Evolutionary conservation across 2,113 vertebrate genomes (phyloP), one percentile per base, ranked within the genome.

Genomic region (Xenopus laevis): DNA sequence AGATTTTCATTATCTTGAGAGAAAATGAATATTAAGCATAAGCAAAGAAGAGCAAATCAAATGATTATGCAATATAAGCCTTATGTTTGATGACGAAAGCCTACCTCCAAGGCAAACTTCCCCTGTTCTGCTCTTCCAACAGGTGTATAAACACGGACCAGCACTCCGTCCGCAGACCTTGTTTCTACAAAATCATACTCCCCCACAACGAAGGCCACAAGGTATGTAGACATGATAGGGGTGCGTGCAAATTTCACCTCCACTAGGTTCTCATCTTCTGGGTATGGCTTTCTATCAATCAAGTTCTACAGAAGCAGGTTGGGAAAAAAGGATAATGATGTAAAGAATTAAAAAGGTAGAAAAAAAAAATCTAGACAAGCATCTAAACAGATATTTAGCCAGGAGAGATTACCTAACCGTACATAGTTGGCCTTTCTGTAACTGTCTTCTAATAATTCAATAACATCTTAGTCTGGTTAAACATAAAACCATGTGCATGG

Each of bases 101-200:
- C 90, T 89, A 98, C 97, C 96, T 98, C 97, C 86, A 98, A 89
- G 2, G 97, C 96, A 90, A 98, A 98, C 81, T 92, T 97, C 78
- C 97, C 97, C 87, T 99, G 97, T 65, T 98, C 95, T 1, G 95
- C 91, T 87, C 96, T 98, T 80, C 97, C 96, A 21, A 96, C 86
- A 2, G 97, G 97, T 0, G 97, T 98, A 83, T 98, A 99, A 79
- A 98, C 96, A 9, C 96, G 94, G 58, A 99, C 95, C 30, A 89
- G 87, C 58, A 99, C 78, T 0, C 96, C 96, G 20, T 99, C 97
- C 0, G 93, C 90, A 15, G 96, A 98, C 59, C 92, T 91, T 80
- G 92, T 93, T 88, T 99, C 97, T 79, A 99, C 95, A 50, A 92
- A 97, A 88, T 99, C 95, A 13, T 97, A 99, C 81, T 99, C 97